Evolutionary conservation across 2,113 vertebrate species (phyloP).

Genomic region (Pitta sordida): DNA sequence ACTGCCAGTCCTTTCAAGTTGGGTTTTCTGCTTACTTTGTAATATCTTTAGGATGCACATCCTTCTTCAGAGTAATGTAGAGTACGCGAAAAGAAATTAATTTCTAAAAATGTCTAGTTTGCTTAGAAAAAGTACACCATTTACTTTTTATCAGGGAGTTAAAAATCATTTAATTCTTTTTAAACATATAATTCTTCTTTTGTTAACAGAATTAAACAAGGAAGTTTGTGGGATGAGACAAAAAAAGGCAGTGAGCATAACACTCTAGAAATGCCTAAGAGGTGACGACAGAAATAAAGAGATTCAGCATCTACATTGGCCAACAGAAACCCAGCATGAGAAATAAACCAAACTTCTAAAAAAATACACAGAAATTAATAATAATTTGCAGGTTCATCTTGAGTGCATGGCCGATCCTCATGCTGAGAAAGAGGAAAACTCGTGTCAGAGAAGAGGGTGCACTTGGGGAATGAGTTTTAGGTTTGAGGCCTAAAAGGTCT

Average conservation of each 20-base stretch:
- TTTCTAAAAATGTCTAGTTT: background rate
- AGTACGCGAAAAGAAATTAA: slow-evolving; percentile 9
- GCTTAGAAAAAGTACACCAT: background rate
- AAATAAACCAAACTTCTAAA: background rate
- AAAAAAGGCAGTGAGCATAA: background rate
- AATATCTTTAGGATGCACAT: slow-evolving; percentile 29
- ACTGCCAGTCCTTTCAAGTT: slow-evolving; percentile 33
- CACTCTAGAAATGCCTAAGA: slow-evolving; percentile 3
- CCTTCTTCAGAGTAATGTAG: slow-evolving; percentile 3
- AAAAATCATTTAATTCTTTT: background rate
- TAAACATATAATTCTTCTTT: background rate
- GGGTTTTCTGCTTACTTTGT: slow-evolving; percentile 15
- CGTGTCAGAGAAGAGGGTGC: background rate
- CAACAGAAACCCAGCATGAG: background rate
- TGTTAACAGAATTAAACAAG: background rate
- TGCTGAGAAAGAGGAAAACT: background rate
- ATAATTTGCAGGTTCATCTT: background rate
- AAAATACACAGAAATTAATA: slow-evolving; percentile 24
- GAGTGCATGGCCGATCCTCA: background rate
- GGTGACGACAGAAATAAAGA: background rate
- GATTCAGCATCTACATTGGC: background rate
- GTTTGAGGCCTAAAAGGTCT: background rate
- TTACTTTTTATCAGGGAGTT: background rate
- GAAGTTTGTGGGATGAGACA: background rate
- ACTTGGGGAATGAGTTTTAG: background rate